Conservation (phyloP, 1,140 invertebrate genomes). For the Calosoma granatense region DNA sequence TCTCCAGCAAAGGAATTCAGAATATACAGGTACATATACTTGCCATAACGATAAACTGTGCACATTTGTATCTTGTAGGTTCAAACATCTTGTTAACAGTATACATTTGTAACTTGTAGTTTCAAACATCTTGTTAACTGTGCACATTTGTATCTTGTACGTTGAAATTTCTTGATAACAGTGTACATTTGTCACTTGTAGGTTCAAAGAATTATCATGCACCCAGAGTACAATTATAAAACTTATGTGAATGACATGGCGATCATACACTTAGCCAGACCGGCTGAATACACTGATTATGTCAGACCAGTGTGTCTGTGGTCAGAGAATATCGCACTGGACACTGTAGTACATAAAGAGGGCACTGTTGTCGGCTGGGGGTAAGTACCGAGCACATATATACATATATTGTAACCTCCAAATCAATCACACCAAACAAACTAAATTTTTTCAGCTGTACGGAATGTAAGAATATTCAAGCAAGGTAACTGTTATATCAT, state of each 20-base stretch:
- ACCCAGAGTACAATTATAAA: slow-evolving; percentile 46
- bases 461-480: background rate
- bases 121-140: no score
- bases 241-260: slow-evolving; percentile 55
- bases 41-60: no score
- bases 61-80: no score
- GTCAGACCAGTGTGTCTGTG: slow-evolving; percentile 48
- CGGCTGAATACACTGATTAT: slow-evolving; percentile 36
- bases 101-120: no score
- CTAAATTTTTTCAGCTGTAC: background rate
- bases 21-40: slow-evolving; percentile 19
- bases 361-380: slow-evolving; percentile 39
- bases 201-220: slow-evolving; percentile 41
- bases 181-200: slow-evolving; percentile 24
- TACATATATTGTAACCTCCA: background rate
- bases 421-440: background rate
- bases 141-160: no score
- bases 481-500: no score
- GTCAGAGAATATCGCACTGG: slow-evolving; percentile 23
- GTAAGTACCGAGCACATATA: background rate
- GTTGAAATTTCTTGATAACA: no score
- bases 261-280: slow-evolving; percentile 41
- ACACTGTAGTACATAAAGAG: slow-evolving; percentile 22
- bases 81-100: no score
- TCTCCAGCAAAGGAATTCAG: slow-evolving; percentile 29